phyloP scores from a whole-genome alignment of 2,797 vertebrate genomes.

The Coilia nasus region DNA sequence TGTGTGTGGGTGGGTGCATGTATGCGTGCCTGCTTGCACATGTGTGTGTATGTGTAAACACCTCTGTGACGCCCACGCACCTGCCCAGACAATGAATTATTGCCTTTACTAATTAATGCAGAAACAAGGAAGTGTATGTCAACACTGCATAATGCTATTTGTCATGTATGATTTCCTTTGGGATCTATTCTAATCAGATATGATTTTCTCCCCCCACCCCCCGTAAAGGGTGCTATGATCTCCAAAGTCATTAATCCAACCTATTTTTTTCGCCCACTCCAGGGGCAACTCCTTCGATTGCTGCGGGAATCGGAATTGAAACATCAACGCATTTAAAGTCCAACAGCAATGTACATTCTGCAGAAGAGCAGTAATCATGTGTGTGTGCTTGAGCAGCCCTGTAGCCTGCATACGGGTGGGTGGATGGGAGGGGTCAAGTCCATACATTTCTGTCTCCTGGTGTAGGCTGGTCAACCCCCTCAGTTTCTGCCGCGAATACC shows the following conservation, averaged over 20 bases:
- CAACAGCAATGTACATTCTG: slow-evolving; percentile 37
- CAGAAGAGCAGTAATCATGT: slow-evolving; percentile 31
- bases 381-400: not conserved
- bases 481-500: not conserved
- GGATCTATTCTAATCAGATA: slow-evolving; percentile 34
- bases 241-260: slow-evolving; percentile 33
- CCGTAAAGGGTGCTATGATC: slow-evolving; percentile 31
- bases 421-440: not conserved
- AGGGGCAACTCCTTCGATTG: not conserved
- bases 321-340: slow-evolving; percentile 22
- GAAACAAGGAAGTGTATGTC: slow-evolving; percentile 24
- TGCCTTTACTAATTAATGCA: slow-evolving; percentile 39
- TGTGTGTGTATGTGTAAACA: not conserved
- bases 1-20: not conserved
- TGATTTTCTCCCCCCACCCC: slow-evolving; percentile 2
- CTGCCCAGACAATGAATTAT: slow-evolving; percentile 29
- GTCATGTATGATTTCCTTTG: slow-evolving; percentile 46
- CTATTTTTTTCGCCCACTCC: slow-evolving; percentile 15
- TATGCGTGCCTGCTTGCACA: too few species aligned
- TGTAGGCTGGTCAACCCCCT: not conserved
- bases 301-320: slow-evolving; percentile 10
- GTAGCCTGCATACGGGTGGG: not conserved
- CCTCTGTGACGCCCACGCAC: not conserved
- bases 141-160: slow-evolving; percentile 45
- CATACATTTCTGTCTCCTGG: slow-evolving; percentile 4